phyloP scores from a whole-genome alignment of 2,113 vertebrate genomes.

The Cricetomys ansorgei region DNA sequence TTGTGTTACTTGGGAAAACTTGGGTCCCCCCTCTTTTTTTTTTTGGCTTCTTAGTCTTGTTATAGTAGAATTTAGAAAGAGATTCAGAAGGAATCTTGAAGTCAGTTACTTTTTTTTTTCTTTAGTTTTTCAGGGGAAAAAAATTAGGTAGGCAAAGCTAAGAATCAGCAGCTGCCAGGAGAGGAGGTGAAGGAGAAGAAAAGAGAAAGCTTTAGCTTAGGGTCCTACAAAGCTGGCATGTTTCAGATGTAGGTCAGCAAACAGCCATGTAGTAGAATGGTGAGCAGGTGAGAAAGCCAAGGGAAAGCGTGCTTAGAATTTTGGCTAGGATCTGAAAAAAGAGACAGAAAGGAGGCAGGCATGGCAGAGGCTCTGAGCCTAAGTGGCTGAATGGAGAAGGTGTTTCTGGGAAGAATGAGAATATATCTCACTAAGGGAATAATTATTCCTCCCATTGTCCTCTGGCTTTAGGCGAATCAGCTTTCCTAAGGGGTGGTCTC shows the following conservation, averaged over 20 bases:
- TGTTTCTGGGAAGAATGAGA: background rate
- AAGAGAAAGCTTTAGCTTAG: background rate
- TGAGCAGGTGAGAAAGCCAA: too few species aligned
- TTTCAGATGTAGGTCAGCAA: background rate
- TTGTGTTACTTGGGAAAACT: background rate
- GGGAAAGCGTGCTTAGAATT: background rate
- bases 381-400: background rate
- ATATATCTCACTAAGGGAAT: background rate
- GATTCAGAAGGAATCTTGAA: background rate
- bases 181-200: background rate
- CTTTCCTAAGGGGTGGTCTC: background rate
- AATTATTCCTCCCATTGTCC: background rate
- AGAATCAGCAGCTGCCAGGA: background rate
- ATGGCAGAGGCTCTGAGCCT: background rate
- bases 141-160: background rate
- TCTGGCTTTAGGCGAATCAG: background rate
- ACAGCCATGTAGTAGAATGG: too few species aligned
- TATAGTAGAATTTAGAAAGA: background rate
- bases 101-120: background rate
- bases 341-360: background rate
- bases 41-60: background rate
- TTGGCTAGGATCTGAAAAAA: background rate
- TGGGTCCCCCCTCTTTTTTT: background rate
- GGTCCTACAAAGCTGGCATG: background rate
- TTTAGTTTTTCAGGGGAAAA: background rate